Base-by-base conservation (phyloP, 2,797 vertebrate genomes). In the Eulemur coronatus region DNA sequence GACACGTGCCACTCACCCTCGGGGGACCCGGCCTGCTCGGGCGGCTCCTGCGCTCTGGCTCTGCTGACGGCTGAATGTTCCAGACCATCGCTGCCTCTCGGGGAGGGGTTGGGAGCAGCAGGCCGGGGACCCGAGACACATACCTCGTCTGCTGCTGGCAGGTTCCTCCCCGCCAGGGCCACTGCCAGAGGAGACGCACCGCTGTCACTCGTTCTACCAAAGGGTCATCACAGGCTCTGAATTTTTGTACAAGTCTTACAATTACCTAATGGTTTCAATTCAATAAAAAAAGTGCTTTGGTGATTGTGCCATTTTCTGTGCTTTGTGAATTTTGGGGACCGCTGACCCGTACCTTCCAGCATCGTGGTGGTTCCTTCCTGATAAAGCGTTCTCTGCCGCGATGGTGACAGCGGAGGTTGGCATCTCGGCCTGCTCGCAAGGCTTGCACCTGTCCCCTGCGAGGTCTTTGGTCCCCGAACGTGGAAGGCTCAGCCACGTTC, bases 181-280 rank as follows among this genome's bases (percentile, higher is more conserved):
- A 61, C 26, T 1, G 41, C 28, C 57, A 9, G 84, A 61, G 89
- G 78, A 55, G 50, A 73, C 1, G 35, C 10, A 46, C 41, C 26
- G 17, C 2, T 43, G n/a, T 65, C 73, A n/a, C 59, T 11, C 15
- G 35, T 26, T 46, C 33, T 28, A 41, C 48, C 0, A 7, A 97
- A 67, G 61, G 65, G 35, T 78, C 63, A 33, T 57, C 80, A 80
- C 18, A 41, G 84, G 75, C 75, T 97, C 97, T 86, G 98, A 91
- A 95, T 94, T 98, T 98, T 98, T 97, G 93, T 98, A 98, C 95
- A 81, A 95, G 94, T 97, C 96, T 97, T 98, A 90, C 97, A 97
- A 91, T 95, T 97, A 97, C 97, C 84, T 1, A 0, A 98, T 95
- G 59, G 76, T 97, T 98, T 98, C 94, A 97, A 97, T 98, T 84